These are phyloP conservation scores for Semicossyphus pulcher DNA, from an alignment of 2,113 vertebrate species.

Conservation along the genomic window DNA sequence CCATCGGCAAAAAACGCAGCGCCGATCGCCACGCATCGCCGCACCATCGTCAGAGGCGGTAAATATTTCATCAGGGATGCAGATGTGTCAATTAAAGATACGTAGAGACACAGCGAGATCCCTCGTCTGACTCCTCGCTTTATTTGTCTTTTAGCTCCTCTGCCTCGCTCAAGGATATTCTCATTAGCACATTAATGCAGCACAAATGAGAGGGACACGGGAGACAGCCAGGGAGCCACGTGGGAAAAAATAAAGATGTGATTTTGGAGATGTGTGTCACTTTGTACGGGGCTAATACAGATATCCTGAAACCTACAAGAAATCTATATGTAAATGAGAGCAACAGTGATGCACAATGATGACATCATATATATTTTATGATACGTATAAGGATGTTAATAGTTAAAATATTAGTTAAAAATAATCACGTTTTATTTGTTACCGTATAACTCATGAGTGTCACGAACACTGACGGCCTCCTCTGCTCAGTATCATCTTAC, in stretches of 20 bases:
- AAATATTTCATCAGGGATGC: slow-evolving; percentile 84
- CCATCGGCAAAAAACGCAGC: slow-evolving; percentile 64
- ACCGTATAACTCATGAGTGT: background rate
- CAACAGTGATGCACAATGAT: background rate
- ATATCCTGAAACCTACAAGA: background rate
- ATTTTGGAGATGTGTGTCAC: slow-evolving; percentile 40
- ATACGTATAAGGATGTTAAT: background rate
- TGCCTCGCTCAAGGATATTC: slow-evolving; percentile 80
- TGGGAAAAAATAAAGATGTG: slow-evolving; percentile 63
- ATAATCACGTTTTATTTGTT: background rate
- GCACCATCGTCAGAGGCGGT: slow-evolving; percentile 72
- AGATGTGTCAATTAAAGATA: slow-evolving; percentile 85
- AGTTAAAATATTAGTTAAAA: slow-evolving; percentile 2
- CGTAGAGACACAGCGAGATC: slow-evolving; percentile 68
- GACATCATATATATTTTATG: background rate
- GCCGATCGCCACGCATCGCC: slow-evolving; percentile 61
- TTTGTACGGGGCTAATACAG: slow-evolving; percentile 9
- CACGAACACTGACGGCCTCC: slow-evolving; percentile 18
- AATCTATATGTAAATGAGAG: background rate
- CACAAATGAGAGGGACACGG: slow-evolving; percentile 72
- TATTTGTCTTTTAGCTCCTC: slow-evolving; percentile 73
- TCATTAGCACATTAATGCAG: slow-evolving; percentile 83
- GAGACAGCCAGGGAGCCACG: slow-evolving; percentile 55
- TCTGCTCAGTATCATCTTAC: slow-evolving; percentile 46
- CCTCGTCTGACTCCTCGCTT: slow-evolving; percentile 63